These are phyloP conservation scores for Crocuta crocuta DNA, from an alignment of 2,113 vertebrate genomes.

Conservation along the genomic window DNA sequence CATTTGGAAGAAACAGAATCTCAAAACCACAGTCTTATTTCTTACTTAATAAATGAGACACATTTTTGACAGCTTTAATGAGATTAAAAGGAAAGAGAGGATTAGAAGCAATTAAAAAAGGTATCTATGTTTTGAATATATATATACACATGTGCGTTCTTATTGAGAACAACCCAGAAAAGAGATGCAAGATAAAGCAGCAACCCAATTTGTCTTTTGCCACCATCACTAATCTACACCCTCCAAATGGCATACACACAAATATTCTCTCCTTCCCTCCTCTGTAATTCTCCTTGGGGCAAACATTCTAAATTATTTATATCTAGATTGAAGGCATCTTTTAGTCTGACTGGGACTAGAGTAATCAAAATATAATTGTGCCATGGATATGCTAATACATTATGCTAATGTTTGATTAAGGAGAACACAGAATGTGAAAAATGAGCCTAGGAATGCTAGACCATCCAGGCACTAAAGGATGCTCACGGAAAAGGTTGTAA, in stretches of 20 bases:
- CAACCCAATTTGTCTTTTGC: neutral
- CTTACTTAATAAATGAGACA: conserved; percentile 10
- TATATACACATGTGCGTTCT: neutral
- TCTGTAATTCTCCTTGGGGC: conserved; percentile 42
- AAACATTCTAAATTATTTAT: conserved; percentile 78
- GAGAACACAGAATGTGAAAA: neutral
- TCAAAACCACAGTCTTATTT: neutral
- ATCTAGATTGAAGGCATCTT: conserved; percentile 69
- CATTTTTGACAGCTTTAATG: neutral
- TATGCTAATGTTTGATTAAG: conserved; percentile 73
- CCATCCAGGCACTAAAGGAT: neutral
- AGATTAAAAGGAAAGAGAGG: neutral
- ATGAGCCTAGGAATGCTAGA: neutral
- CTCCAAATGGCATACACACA: neutral
- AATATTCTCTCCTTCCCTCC: neutral
- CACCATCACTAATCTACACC: neutral
- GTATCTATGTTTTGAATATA: neutral
- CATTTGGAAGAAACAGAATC: neutral
- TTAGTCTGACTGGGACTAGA: conserved; percentile 59
- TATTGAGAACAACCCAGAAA: neutral
- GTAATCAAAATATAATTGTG: conserved; percentile 79
- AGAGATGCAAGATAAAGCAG: neutral
- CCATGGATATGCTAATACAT: conserved; percentile 67
- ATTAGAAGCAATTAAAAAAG: conserved; percentile 4
- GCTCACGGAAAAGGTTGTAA: neutral